These are phyloP conservation scores for Heptranchias perlo DNA, from an alignment of 2,113 vertebrate genomes.

Conservation along the genomic window DNA sequence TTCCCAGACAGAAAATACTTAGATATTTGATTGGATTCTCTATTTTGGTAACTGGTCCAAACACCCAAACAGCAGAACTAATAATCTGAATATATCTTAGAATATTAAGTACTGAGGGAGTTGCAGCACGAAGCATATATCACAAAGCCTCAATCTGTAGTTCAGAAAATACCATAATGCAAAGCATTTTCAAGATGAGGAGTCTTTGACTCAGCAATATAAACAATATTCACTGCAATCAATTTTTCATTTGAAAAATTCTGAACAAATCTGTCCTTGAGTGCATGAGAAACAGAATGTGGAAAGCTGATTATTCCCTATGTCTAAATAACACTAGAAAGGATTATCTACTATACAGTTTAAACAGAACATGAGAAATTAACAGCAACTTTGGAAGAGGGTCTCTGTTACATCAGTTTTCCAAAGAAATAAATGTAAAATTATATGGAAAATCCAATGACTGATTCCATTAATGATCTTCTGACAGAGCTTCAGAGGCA, in stretches of 20 bases:
- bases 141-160: not conserved
- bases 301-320: not conserved
- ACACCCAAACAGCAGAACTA: conserved; percentile 5
- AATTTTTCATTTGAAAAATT: not conserved
- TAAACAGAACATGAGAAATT: not conserved
- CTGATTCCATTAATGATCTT: not conserved
- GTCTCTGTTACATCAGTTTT: not conserved
- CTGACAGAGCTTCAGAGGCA: not conserved
- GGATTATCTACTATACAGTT: not conserved
- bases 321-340: not conserved
- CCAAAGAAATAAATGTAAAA: not conserved
- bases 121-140: not conserved
- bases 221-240: not conserved
- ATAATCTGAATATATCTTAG: not conserved
- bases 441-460: not conserved
- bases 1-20: too few species aligned
- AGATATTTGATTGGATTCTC: conserved; percentile 9
- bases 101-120: not conserved
- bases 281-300: not conserved
- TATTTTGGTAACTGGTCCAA: not conserved
- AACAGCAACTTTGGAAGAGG: not conserved
- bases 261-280: not conserved
- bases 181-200: not conserved
- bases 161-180: not conserved
- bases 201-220: not conserved